Evolutionary conservation across 2,888 invertebrate genomes (phyloP).

Genomic region (Agrotis puta): DNA sequence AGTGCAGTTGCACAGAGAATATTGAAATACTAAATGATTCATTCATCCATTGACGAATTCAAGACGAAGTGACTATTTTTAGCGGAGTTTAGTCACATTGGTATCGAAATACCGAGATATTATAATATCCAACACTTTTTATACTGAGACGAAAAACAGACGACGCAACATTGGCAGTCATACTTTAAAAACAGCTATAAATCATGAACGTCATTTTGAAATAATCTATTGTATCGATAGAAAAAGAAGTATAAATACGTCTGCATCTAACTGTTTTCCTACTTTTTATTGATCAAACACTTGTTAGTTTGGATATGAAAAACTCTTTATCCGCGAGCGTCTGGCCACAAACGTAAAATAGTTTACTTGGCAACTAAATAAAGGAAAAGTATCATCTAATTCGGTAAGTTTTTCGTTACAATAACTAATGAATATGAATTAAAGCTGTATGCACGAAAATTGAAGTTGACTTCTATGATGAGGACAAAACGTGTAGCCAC

Average conservation of each 20-base stretch:
- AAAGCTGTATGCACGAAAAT: no score
- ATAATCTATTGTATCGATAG: slow-evolving; percentile 46
- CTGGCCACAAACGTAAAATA: not conserved
- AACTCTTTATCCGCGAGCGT: slow-evolving; percentile 3
- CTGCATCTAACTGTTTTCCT: slow-evolving; percentile 31
- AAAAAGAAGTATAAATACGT: slow-evolving; percentile 31
- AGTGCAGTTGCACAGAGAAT: no score
- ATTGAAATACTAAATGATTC: not conserved
- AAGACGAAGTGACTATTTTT: not conserved
- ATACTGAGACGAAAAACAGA: slow-evolving; percentile 38
- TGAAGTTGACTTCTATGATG: not conserved
- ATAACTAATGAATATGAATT: not conserved
- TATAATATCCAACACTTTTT: slow-evolving; percentile 2
- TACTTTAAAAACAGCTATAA: slow-evolving; percentile 37
- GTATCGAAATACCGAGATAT: not conserved
- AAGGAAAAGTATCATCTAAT: not conserved
- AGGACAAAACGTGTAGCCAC: no score
- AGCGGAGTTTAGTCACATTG: not conserved
- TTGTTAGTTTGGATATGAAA: slow-evolving; percentile 8
- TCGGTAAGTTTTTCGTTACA: no score
- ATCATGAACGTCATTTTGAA: slow-evolving; percentile 43
- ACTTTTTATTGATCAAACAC: slow-evolving; percentile 29
- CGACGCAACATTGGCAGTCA: slow-evolving; percentile 24
- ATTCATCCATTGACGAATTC: not conserved
- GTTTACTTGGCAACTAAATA: slow-evolving; percentile 8